Conservation (phyloP, 2,797 vertebrate genomes). For the Urocyon cinereoargenteus region DNA sequence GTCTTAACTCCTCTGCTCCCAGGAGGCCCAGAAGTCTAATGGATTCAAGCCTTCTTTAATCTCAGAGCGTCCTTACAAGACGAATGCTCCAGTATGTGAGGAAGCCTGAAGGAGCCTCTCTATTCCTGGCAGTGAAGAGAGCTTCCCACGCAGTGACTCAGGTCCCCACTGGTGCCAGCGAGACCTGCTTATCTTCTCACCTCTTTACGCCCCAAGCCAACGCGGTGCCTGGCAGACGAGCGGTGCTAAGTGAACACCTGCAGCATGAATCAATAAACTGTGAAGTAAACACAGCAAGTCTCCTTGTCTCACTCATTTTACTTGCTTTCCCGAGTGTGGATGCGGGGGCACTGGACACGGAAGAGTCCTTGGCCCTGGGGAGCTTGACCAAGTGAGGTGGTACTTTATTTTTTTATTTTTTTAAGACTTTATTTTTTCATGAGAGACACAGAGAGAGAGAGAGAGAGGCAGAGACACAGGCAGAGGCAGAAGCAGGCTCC, state of each 20-base stretch:
- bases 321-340: neutral
- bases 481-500: too few relatives aligned
- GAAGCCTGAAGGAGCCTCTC: constrained; percentile 14
- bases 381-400: neutral
- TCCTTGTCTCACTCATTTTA: neutral
- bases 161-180: neutral
- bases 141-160: neutral
- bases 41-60: neutral
- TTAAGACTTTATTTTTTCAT: too few relatives aligned
- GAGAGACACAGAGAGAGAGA: too few relatives aligned
- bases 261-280: neutral
- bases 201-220: neutral
- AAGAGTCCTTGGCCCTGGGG: neutral
- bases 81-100: neutral
- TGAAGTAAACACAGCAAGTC: neutral
- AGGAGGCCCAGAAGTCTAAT: constrained; percentile 7
- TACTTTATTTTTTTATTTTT: too few relatives aligned
- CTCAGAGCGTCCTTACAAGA: neutral
- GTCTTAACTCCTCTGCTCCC: neutral
- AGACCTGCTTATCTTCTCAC: constrained; percentile 15
- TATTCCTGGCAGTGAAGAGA: neutral
- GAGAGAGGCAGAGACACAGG: too few relatives aligned
- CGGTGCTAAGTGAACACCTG: neutral
- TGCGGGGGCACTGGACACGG: neutral
- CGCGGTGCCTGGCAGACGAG: neutral